Evolutionary conservation across 2,113 vertebrate species (phyloP).

Genomic region (Notechis scutatus): DNA sequence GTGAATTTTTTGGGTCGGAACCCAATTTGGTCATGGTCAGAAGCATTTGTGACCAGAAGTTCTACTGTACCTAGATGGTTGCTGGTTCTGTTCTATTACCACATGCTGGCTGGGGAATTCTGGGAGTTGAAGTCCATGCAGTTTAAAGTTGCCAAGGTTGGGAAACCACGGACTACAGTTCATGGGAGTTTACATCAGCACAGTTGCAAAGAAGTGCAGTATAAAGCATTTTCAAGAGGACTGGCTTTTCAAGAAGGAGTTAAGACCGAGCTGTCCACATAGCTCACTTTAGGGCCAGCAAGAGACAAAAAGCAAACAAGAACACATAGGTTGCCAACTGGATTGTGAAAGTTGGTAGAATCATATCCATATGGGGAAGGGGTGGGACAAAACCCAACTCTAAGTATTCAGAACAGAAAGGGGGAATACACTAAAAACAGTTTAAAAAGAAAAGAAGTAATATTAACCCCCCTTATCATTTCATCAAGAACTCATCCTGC

Average conservation of each 20-base stretch:
- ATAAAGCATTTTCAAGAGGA: neutral
- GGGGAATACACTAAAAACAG: neutral
- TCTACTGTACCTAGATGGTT: neutral
- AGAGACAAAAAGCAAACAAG: neutral
- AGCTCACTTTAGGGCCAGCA: neutral
- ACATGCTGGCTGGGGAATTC: neutral
- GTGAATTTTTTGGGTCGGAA: too few species aligned
- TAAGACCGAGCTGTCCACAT: neutral
- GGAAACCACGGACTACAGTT: neutral
- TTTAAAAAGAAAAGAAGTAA: neutral
- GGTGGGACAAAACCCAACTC: neutral
- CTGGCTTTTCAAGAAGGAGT: neutral
- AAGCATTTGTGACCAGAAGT: too few species aligned
- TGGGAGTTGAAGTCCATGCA: neutral
- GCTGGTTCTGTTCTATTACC: neutral
- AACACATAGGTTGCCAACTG: neutral
- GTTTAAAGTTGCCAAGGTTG: neutral
- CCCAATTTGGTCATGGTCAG: too few species aligned
- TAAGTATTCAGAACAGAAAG: neutral
- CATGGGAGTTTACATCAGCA: neutral
- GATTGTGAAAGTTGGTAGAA: neutral
- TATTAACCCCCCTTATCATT: neutral
- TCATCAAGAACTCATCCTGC: constrained; percentile 25
- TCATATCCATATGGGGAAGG: neutral
- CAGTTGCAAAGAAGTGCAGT: neutral